Evolutionary conservation across 2,888 invertebrate genomes (phyloP).

Genomic region (Lepidochitona cinerea): DNA sequence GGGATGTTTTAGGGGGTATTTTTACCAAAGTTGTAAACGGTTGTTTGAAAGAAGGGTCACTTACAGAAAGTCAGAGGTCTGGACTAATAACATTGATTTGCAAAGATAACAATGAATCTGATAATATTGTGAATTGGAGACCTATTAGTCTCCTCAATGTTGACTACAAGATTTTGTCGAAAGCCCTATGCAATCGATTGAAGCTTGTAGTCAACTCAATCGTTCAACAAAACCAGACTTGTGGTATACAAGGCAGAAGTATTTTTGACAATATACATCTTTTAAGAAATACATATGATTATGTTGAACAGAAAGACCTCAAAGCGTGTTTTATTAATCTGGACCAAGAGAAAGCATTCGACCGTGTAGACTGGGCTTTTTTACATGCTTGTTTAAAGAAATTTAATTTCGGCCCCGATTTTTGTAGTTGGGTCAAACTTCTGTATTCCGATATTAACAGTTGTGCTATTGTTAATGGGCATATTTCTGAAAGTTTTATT

Average conservation of each 20-base stretch:
- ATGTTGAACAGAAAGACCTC: slow-evolving; percentile 33
- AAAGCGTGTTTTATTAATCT: slow-evolving; percentile 30
- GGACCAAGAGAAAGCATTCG: slow-evolving; percentile 46
- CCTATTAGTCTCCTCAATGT: slow-evolving; percentile 39
- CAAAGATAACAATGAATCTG: slow-evolving; percentile 28
- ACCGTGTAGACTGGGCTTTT: slow-evolving; percentile 35
- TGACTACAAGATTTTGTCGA: slow-evolving; percentile 40
- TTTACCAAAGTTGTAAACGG: slow-evolving; percentile 2
- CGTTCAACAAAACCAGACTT: slow-evolving; percentile 35
- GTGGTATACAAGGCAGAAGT: slow-evolving; percentile 32
- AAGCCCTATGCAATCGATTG: slow-evolving; percentile 30
- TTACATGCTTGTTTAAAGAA: slow-evolving; percentile 29
- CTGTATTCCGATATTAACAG: neutral
- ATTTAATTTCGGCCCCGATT: slow-evolving; percentile 35
- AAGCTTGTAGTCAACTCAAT: slow-evolving; percentile 24
- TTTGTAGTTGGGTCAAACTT: slow-evolving; percentile 35
- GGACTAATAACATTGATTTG: slow-evolving; percentile 31
- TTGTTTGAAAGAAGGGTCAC: slow-evolving; percentile 16
- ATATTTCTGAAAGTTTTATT: neutral
- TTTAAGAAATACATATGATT: slow-evolving; percentile 31
- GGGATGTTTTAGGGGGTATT: neutral
- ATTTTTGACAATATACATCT: slow-evolving; percentile 40
- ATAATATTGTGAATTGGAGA: slow-evolving; percentile 33
- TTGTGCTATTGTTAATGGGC: neutral
- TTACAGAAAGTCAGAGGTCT: slow-evolving; percentile 17